Conservation (phyloP, 1,140 invertebrate species). For the Steinernema feltiae region DNA sequence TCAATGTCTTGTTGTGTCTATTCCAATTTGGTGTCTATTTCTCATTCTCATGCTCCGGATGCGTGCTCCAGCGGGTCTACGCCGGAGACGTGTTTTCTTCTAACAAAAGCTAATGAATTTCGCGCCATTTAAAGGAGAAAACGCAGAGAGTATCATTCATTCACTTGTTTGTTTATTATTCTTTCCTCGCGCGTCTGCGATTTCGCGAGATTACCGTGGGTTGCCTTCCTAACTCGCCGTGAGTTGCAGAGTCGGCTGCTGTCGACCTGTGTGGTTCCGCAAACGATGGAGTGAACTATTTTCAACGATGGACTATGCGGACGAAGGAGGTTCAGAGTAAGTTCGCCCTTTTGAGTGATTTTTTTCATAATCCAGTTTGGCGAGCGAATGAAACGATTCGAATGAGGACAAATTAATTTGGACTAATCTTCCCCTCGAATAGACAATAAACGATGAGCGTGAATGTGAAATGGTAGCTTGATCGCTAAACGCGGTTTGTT, state of each 20-base stretch:
- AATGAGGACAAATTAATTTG: slow-evolving; percentile 7
- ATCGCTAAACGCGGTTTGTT: too few species aligned
- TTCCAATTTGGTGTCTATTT: too few species aligned
- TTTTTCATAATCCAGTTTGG: background rate
- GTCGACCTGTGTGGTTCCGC: too few species aligned
- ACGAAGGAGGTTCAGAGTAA: background rate
- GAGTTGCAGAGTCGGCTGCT: too few species aligned
- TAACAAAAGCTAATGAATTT: background rate
- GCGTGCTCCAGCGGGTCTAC: background rate
- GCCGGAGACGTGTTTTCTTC: background rate
- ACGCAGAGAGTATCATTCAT: background rate
- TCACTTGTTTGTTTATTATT: slow-evolving; percentile 4
- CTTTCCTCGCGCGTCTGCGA: background rate
- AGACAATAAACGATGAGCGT: background rate
- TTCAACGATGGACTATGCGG: background rate
- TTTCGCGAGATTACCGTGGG: background rate
- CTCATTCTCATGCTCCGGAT: background rate
- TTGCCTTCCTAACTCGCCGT: too few species aligned
- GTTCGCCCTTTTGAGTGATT: background rate
- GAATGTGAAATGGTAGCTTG: too few species aligned
- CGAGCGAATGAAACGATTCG: background rate
- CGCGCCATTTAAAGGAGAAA: background rate
- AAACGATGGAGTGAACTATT: too few species aligned
- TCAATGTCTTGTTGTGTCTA: too few species aligned
- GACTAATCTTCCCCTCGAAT: background rate